Evolutionary conservation across 2,888 invertebrate genomes (phyloP).

Genomic region (Tetragonisca angustula): DNA sequence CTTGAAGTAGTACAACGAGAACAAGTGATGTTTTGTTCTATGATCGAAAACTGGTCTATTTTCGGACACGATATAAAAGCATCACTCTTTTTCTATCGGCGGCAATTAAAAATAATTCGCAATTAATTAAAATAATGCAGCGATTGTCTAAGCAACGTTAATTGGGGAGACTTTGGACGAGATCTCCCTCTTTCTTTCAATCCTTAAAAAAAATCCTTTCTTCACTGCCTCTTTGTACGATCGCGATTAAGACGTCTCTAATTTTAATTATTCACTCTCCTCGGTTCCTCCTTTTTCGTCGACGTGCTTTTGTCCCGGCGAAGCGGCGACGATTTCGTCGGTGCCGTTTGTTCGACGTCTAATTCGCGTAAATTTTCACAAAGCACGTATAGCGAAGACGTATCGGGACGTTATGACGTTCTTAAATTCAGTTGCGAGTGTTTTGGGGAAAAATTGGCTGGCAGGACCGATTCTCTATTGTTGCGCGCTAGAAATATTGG

Average conservation of each 20-base stretch:
- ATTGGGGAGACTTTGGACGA: background rate
- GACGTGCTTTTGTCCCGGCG: background rate
- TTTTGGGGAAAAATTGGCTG: background rate
- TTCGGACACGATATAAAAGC: no score
- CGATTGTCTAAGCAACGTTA: background rate
- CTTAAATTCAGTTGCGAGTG: constrained; percentile 30
- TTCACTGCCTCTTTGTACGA: background rate
- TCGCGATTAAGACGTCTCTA: background rate
- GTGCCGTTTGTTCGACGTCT: constrained; percentile 10
- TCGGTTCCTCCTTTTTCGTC: background rate
- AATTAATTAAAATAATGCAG: no score
- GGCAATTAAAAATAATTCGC: no score
- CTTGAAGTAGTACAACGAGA: no score
- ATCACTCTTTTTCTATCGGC: no score
- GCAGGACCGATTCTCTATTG: no score
- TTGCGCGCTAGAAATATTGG: no score
- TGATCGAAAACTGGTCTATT: no score
- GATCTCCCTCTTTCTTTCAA: background rate
- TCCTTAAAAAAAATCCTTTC: background rate
- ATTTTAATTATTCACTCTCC: constrained; percentile 13
- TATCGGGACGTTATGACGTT: background rate
- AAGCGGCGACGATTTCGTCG: constrained; percentile 8
- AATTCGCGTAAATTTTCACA: constrained; percentile 41
- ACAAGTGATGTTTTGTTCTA: no score
- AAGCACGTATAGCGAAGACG: background rate